These are phyloP conservation scores for Drosophila differens DNA, from an alignment of 2,888 invertebrate genomes.

Conservation along the genomic window DNA sequence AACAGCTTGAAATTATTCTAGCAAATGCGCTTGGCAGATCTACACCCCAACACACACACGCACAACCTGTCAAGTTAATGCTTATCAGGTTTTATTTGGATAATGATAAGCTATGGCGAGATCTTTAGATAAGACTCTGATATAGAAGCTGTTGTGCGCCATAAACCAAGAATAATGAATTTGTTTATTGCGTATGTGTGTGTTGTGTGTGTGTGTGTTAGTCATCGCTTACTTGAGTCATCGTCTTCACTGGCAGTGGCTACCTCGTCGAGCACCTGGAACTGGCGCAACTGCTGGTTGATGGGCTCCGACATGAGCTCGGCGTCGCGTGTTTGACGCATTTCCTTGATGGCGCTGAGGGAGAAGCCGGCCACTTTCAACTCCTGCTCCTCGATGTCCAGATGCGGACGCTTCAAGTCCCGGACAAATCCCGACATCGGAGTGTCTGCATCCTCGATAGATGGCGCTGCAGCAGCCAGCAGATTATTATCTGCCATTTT, in stretches of 20 bases:
- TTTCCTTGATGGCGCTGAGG: constrained; percentile 83
- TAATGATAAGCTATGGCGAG: constrained; percentile 62
- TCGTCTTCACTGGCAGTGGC: constrained; percentile 86
- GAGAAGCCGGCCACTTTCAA: constrained; percentile 83
- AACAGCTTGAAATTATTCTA: constrained; percentile 15
- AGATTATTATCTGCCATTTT: constrained; percentile 34
- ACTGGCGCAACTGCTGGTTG: constrained; percentile 86
- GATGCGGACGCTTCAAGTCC: constrained; percentile 51
- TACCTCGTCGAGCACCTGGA: constrained; percentile 89
- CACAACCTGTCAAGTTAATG: constrained; percentile 11
- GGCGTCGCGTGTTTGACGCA: constrained; percentile 80
- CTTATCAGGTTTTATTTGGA: constrained; percentile 68
- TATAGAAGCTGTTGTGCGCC: constrained; percentile 37
- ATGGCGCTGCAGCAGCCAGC: constrained; percentile 3
- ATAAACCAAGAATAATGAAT: constrained; percentile 4
- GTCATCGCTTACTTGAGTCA: constrained; percentile 66
- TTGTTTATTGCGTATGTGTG: background rate
- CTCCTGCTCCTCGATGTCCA: constrained; percentile 63
- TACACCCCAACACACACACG: constrained; percentile 9
- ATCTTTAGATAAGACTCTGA: constrained; percentile 61
- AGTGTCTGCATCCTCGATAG: background rate
- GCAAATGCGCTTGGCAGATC: constrained; percentile 27
- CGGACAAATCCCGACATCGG: background rate
- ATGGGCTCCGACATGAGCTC: constrained; percentile 72
- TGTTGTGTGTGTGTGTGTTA: background rate